Base-by-base conservation (phyloP, 1,140 invertebrate genomes). In the Rhopalosiphum maidis region DNA sequence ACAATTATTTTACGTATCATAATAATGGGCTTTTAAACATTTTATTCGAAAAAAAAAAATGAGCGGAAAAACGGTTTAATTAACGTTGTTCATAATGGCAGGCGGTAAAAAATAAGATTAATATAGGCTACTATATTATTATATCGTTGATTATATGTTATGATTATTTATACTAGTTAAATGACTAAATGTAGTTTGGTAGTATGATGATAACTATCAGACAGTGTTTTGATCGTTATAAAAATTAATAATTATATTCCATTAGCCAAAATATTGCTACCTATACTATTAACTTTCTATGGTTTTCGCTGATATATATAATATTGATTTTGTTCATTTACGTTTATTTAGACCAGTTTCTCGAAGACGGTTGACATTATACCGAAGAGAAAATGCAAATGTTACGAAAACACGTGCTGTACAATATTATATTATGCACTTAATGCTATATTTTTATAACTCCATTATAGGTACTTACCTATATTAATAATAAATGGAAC, bases 211-310 rank as follows among this genome's bases (percentile, higher is more conserved):
- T 77, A 77, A n/a, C 15, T n/a, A n/a, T 77, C 15, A n/a, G 60
- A 11, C 21, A 68, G 4, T 77, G 30, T 6, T 77, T n/a, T 77
- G 60, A n/a, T 18, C 15, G 15, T n/a, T 77, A 77, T 77, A 77
- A 77, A 77, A 77, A 77, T 35, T 30, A 77, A 77, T 77, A n/a
- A 77, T 77, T 77, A 77, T 77, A 77, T n/a, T 18, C 60, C 60
- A 77, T 77, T 77, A 77, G 60, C 11, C n/a, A 77, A 77, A 77
- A 77, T n/a, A 77, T 5, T 18, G 60, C 4, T 18, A n/a, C 25
- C 9, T 77, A 77, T 60, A 60, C 55, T 60, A 60, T 77, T 77
- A 77, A 77, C 60, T 77, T 77, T 77, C 60, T 77, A 77, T n/a
- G 60, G n/a, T 77, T 77, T 77, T 77, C 30, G 60, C n/a, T 77